Base-by-base conservation (phyloP, 2,888 invertebrate genomes). In the Scelioninae gen. 1 region DNA sequence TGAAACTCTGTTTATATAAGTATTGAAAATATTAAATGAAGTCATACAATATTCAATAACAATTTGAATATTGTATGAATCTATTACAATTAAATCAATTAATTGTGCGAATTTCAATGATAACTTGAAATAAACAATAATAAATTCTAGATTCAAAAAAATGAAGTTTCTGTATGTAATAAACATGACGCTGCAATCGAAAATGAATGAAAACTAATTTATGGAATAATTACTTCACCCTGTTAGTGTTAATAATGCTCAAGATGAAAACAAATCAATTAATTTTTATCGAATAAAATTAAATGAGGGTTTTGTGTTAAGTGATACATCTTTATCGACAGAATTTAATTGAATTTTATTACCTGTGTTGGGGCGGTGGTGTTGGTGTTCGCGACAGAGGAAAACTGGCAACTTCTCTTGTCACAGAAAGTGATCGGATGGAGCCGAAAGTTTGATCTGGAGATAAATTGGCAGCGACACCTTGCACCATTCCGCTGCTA, bases 361-460 rank as follows among this genome's bases (percentile, higher is more conserved):
- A 92, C 92, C 92, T 92, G 86, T 92, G 92, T 69, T 90, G 92
- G 58, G 95, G 95, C 56, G 96, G 96, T 66, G 96, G 68, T 29
- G 68, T 56, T 8, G 68, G 95, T 56, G 95, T 95, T 84, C 96
- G 94, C 11, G 96, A 96, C 40, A 96, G 91, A n/a, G 96, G 96
- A 88, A 96, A 96, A 91, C 96, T 96, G 86, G 96, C 96, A 72
- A 96, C 95, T 92, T 96, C 96, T 86, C 96, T 93, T 66, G 95
- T 95, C 88, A 95, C 95, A 32, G 95, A 95, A 85, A 96, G 93
- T 45, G 96, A 96, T 86, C 95, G 94, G 89, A 96, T 96, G 80
- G 95, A 96, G 82, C 96, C 96, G 89, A 95, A 96, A 5, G 95
- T 95, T 92, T 95, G 95, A 91, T 95, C 95, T 51, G 95, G 95